Evolutionary conservation across 2,113 vertebrate genomes (phyloP).

Genomic region (Cyprinus carpio): DNA sequence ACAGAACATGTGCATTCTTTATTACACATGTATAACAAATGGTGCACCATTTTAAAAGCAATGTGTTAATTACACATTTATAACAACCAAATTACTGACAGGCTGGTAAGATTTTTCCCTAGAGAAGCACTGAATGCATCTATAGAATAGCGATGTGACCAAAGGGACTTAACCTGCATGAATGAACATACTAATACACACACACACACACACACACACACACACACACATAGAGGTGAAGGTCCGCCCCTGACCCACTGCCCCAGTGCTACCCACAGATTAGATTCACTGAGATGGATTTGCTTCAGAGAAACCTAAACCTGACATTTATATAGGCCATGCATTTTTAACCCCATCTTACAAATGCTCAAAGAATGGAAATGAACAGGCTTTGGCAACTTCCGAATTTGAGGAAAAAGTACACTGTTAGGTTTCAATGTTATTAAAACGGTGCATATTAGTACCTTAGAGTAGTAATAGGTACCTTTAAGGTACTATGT

Average conservation of each 20-base stretch:
- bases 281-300: constrained; percentile 22
- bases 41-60: neutral
- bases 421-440: neutral
- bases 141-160: neutral
- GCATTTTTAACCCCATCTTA: neutral
- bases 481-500: neutral
- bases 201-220: neutral
- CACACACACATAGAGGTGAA: neutral
- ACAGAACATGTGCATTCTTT: neutral
- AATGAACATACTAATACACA: neutral
- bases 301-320: constrained; percentile 38
- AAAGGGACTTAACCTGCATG: constrained; percentile 12
- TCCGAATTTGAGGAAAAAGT: neutral
- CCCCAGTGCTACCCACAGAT: constrained; percentile 27
- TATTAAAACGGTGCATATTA: neutral
- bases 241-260: constrained; percentile 21
- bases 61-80: constrained; percentile 14
- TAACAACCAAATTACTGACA: constrained; percentile 7
- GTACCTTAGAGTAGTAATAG: neutral
- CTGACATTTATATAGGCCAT: neutral
- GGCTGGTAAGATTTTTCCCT: neutral
- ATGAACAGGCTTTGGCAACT: neutral
- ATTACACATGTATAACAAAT: neutral
- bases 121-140: neutral
- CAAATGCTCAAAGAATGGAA: neutral